A percentile compares a stretch with the other conserved stretches of the same genome.
Conservation (phyloP, 2,888 invertebrate genomes). For the Stegophylla sp. region DNA sequence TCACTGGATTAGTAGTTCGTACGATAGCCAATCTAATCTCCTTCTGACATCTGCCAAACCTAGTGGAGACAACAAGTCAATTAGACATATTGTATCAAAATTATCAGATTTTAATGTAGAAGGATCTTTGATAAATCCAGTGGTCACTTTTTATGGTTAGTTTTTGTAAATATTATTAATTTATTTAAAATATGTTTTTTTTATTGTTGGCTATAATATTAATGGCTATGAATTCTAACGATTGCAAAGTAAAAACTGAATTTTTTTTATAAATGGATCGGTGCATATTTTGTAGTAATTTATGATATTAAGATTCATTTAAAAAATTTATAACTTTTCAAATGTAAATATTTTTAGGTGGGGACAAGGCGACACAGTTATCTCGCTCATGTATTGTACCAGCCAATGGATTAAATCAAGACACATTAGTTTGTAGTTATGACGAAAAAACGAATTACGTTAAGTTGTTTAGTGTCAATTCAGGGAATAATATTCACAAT, state of each 20-base stretch:
- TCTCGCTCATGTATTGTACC: constrained; percentile 41
- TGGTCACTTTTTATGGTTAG: constrained; percentile 51
- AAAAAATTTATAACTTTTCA: too few species aligned
- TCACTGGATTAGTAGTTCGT: constrained; percentile 27
- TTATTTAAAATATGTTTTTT: background rate
- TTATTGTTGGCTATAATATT: background rate
- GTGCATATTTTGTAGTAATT: too few species aligned
- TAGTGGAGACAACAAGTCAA: background rate
- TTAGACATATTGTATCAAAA: constrained; percentile 43
- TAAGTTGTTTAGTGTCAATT: constrained; percentile 32
- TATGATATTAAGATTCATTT: too few species aligned
- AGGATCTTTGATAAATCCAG: constrained; percentile 3
- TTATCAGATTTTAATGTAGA: background rate
- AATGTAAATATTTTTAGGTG: constrained; percentile 21
- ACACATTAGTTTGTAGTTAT: background rate
- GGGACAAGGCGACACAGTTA: constrained; percentile 27
- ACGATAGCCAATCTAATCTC: constrained; percentile 22
- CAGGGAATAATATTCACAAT: background rate
- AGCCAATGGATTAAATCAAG: background rate
- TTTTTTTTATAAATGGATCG: too few species aligned
- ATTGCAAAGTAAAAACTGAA: too few species aligned
- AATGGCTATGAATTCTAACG: too few species aligned
- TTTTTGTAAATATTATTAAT: background rate
- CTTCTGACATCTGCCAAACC: constrained; percentile 33
- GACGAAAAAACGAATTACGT: constrained; percentile 26